Evolutionary conservation across 2,113 vertebrate genomes (phyloP).

Genomic region (Rhinoptilus africanus): DNA sequence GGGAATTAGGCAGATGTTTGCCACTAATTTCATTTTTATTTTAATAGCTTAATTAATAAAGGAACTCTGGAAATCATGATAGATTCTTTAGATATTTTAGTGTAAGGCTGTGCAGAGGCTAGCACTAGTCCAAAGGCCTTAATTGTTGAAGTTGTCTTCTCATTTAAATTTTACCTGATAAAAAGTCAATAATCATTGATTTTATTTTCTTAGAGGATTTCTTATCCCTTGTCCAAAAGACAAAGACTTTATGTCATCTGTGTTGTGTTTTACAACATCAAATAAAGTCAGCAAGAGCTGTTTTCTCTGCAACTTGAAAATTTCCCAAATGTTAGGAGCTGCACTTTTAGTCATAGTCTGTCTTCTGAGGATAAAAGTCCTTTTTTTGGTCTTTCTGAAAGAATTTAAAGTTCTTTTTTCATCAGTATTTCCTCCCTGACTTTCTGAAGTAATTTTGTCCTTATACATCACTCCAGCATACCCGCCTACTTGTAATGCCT

Average conservation of each 20-base stretch:
- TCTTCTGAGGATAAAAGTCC: background rate
- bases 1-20: background rate
- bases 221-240: slow-evolving; percentile 12
- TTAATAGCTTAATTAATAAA: slow-evolving; percentile 35
- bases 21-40: background rate
- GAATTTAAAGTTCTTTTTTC: background rate
- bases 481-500: background rate
- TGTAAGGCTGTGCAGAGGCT: background rate
- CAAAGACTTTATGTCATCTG: background rate
- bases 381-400: background rate
- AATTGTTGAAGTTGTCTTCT: background rate
- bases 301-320: background rate
- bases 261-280: background rate
- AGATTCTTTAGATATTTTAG: background rate
- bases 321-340: background rate
- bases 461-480: background rate
- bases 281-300: background rate
- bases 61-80: background rate
- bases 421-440: background rate
- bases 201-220: background rate
- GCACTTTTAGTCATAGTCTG: background rate
- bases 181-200: slow-evolving; percentile 17
- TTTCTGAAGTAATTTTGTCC: background rate
- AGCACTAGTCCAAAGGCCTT: background rate
- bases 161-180: slow-evolving; percentile 18